Evolutionary conservation across 2,797 vertebrate genomes (phyloP).

Genomic region (Hafferia zeledoni): DNA sequence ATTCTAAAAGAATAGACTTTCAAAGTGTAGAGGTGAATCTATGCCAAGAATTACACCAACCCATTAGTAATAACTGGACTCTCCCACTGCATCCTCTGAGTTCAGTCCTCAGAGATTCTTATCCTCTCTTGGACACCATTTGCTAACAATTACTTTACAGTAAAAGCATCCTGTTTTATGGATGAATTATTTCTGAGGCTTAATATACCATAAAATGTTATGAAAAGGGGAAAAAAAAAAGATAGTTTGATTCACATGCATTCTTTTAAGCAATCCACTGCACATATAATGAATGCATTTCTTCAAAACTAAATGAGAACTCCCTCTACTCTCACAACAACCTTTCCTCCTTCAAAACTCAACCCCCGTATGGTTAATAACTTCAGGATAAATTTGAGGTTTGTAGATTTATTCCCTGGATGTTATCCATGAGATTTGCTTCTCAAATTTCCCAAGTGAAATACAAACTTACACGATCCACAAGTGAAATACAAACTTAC

Average conservation of each 20-base stretch:
- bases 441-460: conserved; percentile 51
- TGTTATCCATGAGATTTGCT: conserved; percentile 29
- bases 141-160: conserved; percentile 55
- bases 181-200: conserved; percentile 27
- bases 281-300: not conserved
- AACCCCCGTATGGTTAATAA: conserved; percentile 9
- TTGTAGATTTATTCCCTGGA: conserved; percentile 45
- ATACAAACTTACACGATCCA: not conserved
- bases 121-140: conserved; percentile 46
- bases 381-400: not conserved
- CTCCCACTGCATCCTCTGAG: conserved; percentile 41
- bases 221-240: not conserved
- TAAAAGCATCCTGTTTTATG: conserved; percentile 50
- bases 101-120: conserved; percentile 45
- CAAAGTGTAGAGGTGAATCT: conserved; percentile 39
- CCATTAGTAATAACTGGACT: conserved; percentile 46
- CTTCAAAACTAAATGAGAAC: not conserved
- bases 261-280: not conserved
- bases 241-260: not conserved
- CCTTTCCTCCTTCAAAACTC: not conserved
- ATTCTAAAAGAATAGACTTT: conserved; percentile 49
- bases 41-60: conserved; percentile 53
- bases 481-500: not conserved
- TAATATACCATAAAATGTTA: conserved; percentile 28
- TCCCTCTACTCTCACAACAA: not conserved